Evolutionary conservation across 2,113 vertebrate genomes (phyloP).

Genomic region (Pao palembangensis): DNA sequence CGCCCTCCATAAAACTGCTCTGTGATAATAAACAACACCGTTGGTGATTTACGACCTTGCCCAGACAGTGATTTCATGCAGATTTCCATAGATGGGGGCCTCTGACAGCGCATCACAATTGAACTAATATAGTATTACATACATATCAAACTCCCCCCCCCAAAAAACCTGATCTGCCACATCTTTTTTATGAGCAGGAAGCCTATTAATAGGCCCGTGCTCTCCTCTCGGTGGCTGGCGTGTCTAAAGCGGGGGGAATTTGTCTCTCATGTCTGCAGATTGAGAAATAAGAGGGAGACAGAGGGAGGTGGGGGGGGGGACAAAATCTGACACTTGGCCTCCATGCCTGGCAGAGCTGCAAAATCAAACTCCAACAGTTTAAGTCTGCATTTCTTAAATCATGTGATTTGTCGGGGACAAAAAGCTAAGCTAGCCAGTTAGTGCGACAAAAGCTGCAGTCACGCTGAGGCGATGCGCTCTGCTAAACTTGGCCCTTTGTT

Average conservation of each 20-base stretch:
- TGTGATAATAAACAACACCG: conserved; percentile 71
- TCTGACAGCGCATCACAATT: conserved; percentile 72
- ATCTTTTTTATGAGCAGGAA: conserved; percentile 71
- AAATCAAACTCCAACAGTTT: conserved; percentile 28
- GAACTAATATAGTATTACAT: conserved; percentile 80
- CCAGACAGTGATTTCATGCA: conserved; percentile 83
- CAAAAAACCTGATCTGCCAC: conserved; percentile 72
- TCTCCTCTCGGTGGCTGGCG: conserved; percentile 71
- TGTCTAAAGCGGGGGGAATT: conserved; percentile 68
- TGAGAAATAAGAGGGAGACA: conserved; percentile 41
- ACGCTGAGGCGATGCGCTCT: conserved; percentile 23
- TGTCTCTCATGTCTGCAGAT: conserved; percentile 56
- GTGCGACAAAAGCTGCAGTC: conserved; percentile 46
- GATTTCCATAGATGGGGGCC: conserved; percentile 73
- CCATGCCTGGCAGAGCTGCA: conserved; percentile 11
- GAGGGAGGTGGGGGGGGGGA: not conserved
- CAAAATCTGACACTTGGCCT: conserved; percentile 18
- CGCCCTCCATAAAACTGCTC: conserved; percentile 64
- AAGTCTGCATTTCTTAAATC: conserved; percentile 27
- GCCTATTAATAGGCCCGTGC: conserved; percentile 76
- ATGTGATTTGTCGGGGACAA: conserved; percentile 47
- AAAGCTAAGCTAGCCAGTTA: conserved; percentile 22
- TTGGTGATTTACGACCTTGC: conserved; percentile 73
- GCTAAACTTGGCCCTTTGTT: conserved; percentile 67
- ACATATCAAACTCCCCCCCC: conserved; percentile 72